Evolutionary conservation across 2,888 invertebrate genomes (phyloP), one percentile per base, ranked within the genome.

Genomic region (Octodonta nipae): DNA sequence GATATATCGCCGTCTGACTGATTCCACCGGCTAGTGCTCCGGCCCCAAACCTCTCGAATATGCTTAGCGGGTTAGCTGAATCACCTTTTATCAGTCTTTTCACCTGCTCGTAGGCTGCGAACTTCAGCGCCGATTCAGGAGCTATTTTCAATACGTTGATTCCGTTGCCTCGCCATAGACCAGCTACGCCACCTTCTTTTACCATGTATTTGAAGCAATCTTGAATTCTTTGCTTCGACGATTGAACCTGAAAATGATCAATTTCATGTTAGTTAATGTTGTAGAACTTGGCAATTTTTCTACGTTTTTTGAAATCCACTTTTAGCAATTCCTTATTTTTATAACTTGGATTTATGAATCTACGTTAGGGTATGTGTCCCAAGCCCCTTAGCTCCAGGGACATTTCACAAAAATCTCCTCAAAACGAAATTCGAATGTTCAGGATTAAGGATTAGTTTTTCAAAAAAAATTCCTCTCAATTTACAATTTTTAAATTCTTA

Each of bases 61-160:
- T 85, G 41, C 78, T 75, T 42, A 98, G 66, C 24, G 89, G 85
- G 32, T 80, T 68, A 28, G 71, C 71, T 26, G 76, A 76, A 33
- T 80, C 77, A 31, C 83, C 83, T 49, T 85, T 82, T 44, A 95
- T 85, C 30, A 85, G 57, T 36, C 82, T 70, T 60, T 96, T 96
- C 30, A 88, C 78, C 67, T 95, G 89, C 59, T 98, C 98, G 63
- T 98, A 98, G 0, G 93, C 91, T 61, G 89, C 88, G 60, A 98
- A 98, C 62, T 98, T 98, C n/a, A 98, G 66, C 0, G 96, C 98
- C 0, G 92, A 85, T 63, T 99, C 98, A 0, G 98, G 98, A 2
- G 95, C 98, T 48, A 98, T 98, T 70, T 99, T 98, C 46, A 98
- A 69, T 33, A 96, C 91, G 62, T 96, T 98, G 47, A 96, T 88